Percentiles rank a stretch among this genome's conserved stretches.
Conservation (phyloP, 1,140 invertebrate species). For the Monomorium pharaonis region DNA sequence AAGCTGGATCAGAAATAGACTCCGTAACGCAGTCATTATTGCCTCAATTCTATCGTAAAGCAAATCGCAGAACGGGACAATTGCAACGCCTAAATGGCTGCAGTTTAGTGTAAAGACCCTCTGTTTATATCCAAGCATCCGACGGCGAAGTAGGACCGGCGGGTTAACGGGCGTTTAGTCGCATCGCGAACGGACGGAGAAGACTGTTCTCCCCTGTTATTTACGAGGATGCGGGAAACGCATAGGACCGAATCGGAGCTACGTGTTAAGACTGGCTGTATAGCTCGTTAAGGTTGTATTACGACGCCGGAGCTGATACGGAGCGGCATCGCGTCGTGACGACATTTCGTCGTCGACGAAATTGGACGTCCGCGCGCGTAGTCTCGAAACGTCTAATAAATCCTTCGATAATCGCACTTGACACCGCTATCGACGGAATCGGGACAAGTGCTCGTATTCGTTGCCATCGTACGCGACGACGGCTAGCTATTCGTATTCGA, state of each 20-base stretch:
- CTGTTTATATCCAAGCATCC: constrained; percentile 13
- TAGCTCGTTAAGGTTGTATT: constrained; percentile 9
- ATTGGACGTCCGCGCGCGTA: constrained; percentile 23
- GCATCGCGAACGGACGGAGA: constrained; percentile 4
- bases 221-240: constrained; percentile 15
- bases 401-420: constrained; percentile 11
- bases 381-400: constrained; percentile 38
- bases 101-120: constrained; percentile 36
- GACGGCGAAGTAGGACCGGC: neutral
- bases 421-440: constrained; percentile 33
- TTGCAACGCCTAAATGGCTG: constrained; percentile 3
- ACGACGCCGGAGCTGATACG: neutral
- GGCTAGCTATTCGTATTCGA: neutral
- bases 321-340: neutral
- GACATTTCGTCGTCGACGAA: constrained; percentile 22
- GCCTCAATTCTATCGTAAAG: neutral
- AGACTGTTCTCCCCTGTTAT: neutral
- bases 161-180: constrained; percentile 38
- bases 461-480: neutral
- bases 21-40: neutral
- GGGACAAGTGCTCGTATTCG: neutral
- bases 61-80: neutral
- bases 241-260: neutral
- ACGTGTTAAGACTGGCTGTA: neutral
- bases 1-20: neutral